Evolutionary conservation across 35 echinoderm and acorn worm genomes (phyloP).

Genomic region (Heliocidaris tuberculata): DNA sequence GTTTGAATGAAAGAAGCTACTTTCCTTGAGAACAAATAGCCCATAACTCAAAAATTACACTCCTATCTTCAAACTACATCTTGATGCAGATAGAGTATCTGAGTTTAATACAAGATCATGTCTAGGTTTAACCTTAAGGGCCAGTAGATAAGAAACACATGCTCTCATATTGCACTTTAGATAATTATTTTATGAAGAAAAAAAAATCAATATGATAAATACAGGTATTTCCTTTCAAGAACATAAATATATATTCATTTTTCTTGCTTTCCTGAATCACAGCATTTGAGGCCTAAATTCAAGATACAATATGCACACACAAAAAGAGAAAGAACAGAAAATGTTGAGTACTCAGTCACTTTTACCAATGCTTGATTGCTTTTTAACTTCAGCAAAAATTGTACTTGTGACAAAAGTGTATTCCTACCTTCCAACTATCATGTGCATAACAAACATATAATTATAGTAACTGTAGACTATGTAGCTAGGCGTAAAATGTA

Average conservation of each 20-base stretch:
- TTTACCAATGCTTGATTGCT: too few relatives aligned
- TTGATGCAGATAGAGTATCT: not conserved
- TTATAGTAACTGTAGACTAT: too few relatives aligned
- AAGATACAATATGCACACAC: not conserved
- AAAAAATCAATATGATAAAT: not conserved
- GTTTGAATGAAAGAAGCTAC: too few relatives aligned
- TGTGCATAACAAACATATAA: too few relatives aligned
- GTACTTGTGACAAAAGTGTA: too few relatives aligned
- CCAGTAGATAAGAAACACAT: not conserved
- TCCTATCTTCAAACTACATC: not conserved
- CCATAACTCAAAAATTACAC: not conserved
- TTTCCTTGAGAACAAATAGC: too few relatives aligned
- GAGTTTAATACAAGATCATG: not conserved
- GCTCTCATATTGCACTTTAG: not conserved
- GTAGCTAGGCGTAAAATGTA: too few relatives aligned
- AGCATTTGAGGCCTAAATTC: too few relatives aligned
- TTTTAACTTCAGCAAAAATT: too few relatives aligned
- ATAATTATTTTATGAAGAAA: not conserved
- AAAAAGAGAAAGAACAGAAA: not conserved
- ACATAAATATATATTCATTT: not conserved
- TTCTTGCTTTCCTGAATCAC: not conserved
- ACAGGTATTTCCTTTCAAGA: not conserved
- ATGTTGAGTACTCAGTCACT: not conserved
- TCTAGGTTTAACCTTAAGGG: not conserved
- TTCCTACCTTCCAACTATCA: too few relatives aligned